Percentiles rank a stretch among this genome's conserved stretches.
Evolutionary conservation across 2,888 invertebrate species (phyloP).

Genomic region (Cephus runcator): DNA sequence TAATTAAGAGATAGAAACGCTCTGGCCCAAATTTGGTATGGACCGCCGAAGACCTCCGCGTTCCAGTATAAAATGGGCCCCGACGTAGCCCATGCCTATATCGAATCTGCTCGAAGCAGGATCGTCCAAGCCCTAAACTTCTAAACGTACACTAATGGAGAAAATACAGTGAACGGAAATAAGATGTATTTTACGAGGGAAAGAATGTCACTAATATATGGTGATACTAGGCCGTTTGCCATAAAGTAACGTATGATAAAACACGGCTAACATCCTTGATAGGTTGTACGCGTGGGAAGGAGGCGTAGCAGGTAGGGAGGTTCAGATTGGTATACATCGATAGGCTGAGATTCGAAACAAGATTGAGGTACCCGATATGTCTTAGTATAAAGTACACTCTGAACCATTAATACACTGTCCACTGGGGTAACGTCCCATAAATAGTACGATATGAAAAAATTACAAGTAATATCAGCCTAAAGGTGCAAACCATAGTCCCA

Average conservation of each 20-base stretch:
- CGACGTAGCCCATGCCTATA: neutral
- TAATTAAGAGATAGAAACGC: neutral
- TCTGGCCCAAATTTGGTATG: neutral
- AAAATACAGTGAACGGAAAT: slow-evolving; percentile 12
- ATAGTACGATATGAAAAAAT: slow-evolving; percentile 24
- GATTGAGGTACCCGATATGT: slow-evolving; percentile 34
- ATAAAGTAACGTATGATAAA: slow-evolving; percentile 31
- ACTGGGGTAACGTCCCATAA: slow-evolving; percentile 26
- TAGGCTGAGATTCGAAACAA: slow-evolving; percentile 29
- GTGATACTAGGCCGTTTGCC: slow-evolving; percentile 21
- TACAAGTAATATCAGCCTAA: slow-evolving; percentile 25
- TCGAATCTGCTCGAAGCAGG: neutral
- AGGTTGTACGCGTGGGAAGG: slow-evolving; percentile 37
- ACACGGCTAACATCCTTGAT: slow-evolving; percentile 36
- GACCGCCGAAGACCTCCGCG: neutral
- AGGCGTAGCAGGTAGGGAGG: slow-evolving; percentile 25
- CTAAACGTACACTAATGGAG: neutral
- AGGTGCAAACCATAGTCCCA: neutral
- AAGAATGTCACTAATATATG: slow-evolving; percentile 31
- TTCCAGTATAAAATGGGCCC: neutral
- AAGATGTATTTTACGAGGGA: slow-evolving; percentile 29
- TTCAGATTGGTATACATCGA: slow-evolving; percentile 35
- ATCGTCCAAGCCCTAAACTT: neutral
- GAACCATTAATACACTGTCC: slow-evolving; percentile 27
- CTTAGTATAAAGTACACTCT: slow-evolving; percentile 13